Percentiles rank a stretch among this genome's conserved stretches.
These are phyloP conservation scores for Pachycephala philippinensis DNA, from an alignment of 2,113 vertebrate genomes.

Conservation along the genomic window DNA sequence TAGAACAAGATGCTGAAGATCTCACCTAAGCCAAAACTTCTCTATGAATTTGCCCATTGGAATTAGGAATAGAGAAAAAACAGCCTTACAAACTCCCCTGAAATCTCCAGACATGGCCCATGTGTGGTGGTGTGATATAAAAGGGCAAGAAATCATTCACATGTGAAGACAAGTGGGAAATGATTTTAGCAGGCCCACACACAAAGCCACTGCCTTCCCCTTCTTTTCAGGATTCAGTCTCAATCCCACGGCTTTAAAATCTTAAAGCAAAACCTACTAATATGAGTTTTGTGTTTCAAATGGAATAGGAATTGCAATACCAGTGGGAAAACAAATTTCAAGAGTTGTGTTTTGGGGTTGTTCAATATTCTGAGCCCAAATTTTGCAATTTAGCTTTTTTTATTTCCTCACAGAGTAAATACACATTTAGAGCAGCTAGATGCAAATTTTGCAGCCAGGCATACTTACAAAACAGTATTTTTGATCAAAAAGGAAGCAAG, in stretches of 20 bases:
- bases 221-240: slow-evolving; percentile 8
- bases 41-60: background rate
- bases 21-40: background rate
- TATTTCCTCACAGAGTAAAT: slow-evolving; percentile 33
- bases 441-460: slow-evolving; percentile 37
- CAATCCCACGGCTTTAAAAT: background rate
- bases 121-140: background rate
- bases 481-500: background rate
- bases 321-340: background rate
- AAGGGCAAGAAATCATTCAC: slow-evolving; percentile 8
- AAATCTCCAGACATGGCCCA: background rate
- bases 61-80: background rate
- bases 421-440: slow-evolving; percentile 28
- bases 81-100: background rate
- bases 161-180: background rate
- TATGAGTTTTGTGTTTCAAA: background rate
- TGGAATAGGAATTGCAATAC: background rate
- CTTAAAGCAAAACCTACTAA: slow-evolving; percentile 25
- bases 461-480: slow-evolving; percentile 38
- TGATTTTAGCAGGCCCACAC: background rate
- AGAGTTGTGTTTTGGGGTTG: background rate
- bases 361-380: background rate
- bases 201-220: background rate
- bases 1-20: background rate
- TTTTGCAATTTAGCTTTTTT: slow-evolving; percentile 17